Evolutionary conservation across 1,140 invertebrate species (phyloP).

Genomic region (Aphelinus certus): DNA sequence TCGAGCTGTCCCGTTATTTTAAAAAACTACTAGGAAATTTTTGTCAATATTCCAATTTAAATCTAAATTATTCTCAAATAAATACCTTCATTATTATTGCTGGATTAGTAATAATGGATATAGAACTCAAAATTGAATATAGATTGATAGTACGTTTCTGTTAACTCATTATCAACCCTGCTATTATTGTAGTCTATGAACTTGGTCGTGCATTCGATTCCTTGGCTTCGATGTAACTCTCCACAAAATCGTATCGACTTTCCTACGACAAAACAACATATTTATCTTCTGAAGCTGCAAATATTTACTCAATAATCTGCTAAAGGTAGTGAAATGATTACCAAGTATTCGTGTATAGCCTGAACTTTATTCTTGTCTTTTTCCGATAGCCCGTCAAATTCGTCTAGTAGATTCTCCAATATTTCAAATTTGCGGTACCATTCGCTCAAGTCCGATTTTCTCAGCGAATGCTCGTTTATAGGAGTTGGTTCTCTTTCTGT

Average conservation of each 20-base stretch:
- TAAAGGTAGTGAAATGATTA: conserved; percentile 11
- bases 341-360: conserved; percentile 31
- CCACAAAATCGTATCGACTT: conserved; percentile 22
- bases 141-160: too few species aligned
- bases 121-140: too few species aligned
- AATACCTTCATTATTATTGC: too few species aligned
- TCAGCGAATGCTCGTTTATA: too few species aligned
- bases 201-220: neutral
- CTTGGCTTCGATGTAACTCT: conserved; percentile 9
- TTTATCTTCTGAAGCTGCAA: neutral
- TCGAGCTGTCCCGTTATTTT: too few species aligned
- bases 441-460: neutral
- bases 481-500: too few species aligned
- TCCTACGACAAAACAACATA: conserved; percentile 2
- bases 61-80: too few species aligned
- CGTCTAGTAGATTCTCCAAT: conserved; percentile 23
- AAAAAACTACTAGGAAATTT: too few species aligned
- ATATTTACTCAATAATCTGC: neutral
- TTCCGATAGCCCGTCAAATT: conserved; percentile 12
- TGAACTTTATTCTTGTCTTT: conserved; percentile 23
- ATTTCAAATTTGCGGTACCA: conserved; percentile 8
- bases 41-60: too few species aligned
- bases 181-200: neutral
- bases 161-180: too few species aligned
- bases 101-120: too few species aligned